A percentile compares a stretch with the other conserved stretches of the same genome.
phyloP scores from a whole-genome alignment of 64 coral and sea anemone species.

The Montipora efflorescens region DNA sequence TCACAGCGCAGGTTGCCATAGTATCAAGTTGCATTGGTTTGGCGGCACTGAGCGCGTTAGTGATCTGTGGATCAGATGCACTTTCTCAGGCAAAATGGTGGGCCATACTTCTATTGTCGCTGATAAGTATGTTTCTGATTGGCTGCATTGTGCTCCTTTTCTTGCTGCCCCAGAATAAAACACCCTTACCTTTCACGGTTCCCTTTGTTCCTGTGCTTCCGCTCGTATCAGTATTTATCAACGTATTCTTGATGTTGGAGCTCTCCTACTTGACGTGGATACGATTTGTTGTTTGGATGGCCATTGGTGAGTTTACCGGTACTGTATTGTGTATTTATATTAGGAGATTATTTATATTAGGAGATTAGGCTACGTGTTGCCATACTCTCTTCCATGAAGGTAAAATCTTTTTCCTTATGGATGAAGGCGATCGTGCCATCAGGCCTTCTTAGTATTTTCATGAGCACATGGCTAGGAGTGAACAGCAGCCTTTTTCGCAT shows the following conservation, averaged over 20 bases:
- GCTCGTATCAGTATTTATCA: neutral
- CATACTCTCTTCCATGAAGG: too few species aligned
- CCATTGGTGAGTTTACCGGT: slow-evolving; percentile 14
- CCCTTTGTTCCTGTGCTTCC: slow-evolving; percentile 48
- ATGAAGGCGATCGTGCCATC: too few species aligned
- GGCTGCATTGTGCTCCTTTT: neutral
- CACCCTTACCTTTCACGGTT: slow-evolving; percentile 31
- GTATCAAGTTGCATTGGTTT: neutral
- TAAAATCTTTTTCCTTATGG: too few species aligned
- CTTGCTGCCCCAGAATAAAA: slow-evolving; percentile 33
- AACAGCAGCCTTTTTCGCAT: too few species aligned
- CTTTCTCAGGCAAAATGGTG: neutral
- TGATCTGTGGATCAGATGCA: neutral
- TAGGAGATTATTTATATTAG: too few species aligned
- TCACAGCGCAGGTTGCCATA: neutral
- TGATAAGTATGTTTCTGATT: neutral
- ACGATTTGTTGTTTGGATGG: slow-evolving; percentile 56
- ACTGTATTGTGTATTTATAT: too few species aligned
- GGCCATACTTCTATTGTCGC: neutral
- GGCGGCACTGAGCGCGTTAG: neutral
- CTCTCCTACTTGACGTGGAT: slow-evolving; percentile 38
- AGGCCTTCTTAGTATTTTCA: too few species aligned
- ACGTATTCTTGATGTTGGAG: slow-evolving; percentile 23
- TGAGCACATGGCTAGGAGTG: too few species aligned
- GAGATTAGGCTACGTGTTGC: too few species aligned